Conservation (phyloP, 2,888 invertebrate genomes). For the Macrosiphum euphorbiae region DNA sequence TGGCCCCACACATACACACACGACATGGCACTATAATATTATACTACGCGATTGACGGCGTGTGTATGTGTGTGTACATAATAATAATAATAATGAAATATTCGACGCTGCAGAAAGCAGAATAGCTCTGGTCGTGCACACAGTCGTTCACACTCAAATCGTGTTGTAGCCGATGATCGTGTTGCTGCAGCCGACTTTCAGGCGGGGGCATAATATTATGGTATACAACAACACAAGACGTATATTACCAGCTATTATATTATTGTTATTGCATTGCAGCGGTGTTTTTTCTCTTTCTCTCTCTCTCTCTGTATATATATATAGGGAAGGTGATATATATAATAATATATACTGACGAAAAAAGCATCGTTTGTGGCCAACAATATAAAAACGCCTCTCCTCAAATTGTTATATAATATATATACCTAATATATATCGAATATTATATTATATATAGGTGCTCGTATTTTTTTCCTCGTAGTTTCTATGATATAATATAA, state of each 20-base stretch:
- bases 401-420: neutral
- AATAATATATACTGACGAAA: neutral
- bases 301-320: neutral
- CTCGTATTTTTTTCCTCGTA: neutral
- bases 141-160: slow-evolving; percentile 18
- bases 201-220: neutral
- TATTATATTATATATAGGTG: neutral
- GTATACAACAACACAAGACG: neutral
- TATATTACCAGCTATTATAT: neutral
- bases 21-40: neutral
- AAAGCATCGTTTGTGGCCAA: neutral
- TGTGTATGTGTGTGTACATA: neutral
- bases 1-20: slow-evolving; percentile 21
- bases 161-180: slow-evolving; percentile 12
- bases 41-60: neutral
- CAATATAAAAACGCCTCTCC: neutral
- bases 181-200: neutral
- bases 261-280: neutral
- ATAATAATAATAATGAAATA: slow-evolving; percentile 23
- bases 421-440: neutral
- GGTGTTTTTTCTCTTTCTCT: neutral
- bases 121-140: neutral
- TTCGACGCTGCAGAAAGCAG: slow-evolving; percentile 22
- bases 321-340: neutral
- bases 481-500: neutral